Evolutionary conservation across 2,113 vertebrate genomes (phyloP), one percentile per base, ranked within the genome.

Genomic region (Silurus meridionalis): DNA sequence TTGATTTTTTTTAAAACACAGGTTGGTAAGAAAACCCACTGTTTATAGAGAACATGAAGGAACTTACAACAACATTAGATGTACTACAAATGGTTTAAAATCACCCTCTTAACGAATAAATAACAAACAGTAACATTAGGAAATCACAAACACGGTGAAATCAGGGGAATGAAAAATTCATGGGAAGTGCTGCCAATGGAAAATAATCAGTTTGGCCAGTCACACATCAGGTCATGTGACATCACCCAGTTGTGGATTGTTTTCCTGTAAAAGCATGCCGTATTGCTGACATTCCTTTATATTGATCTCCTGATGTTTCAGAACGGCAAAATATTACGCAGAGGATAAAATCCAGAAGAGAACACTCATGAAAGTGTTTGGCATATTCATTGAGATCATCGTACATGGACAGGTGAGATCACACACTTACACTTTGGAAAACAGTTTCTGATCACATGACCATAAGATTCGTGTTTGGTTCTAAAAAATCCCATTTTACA

Each of bases 351-450:
- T 50, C 48, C 91, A 95, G 21, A 95, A 92, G 87, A 95, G 98
- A 87, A 96, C 96, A 0, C 96, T 99, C 58, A 95, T 96, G 88
- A 99, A 99, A 88, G 97, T 99, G 90, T 99, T 97, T 87, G 98
- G 98, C 88, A 95, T 99, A 91, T 95, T 96, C 71, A 93, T 99
- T 0, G 97, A 99, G 85, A 95, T 99, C 69, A 92, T 98, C n/a
- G 97, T 99, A 82, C 92, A 96, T 0, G 97, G 98, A 83, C 94
- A 96, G 96, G 98, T 98, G 90, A 94, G 89, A 28, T 58, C 53
- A 17, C 75, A 48, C 19, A 21, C 19, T 4, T 25, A 64, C 37
- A 37, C 37, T 37, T 37, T 37, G 37, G 2, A 37, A 37, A 37
- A 37, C 37, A 37, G 37, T 37, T 37, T 37, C 1, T 37, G 37